Evolutionary conservation across 2,113 vertebrate species (phyloP).

Genomic region (Hystrix cristata): DNA sequence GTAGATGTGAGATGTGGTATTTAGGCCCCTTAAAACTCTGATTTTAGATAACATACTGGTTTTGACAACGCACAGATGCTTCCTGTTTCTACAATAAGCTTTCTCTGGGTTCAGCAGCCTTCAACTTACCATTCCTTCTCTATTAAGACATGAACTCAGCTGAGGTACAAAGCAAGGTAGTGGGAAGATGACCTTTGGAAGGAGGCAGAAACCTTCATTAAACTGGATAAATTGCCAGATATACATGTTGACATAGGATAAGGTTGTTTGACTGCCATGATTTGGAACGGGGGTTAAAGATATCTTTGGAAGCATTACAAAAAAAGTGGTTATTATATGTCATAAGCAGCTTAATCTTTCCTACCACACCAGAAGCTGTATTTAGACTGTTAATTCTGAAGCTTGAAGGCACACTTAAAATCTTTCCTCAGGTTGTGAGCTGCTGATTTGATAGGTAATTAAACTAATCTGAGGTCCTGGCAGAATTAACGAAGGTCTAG

Average conservation of each 20-base stretch:
- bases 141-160: slow-evolving; percentile 19
- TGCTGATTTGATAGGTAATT: neutral
- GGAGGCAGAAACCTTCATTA: neutral
- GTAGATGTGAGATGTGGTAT: neutral
- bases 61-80: neutral
- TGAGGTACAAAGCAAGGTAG: neutral
- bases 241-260: neutral
- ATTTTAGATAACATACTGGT: neutral
- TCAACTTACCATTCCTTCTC: neutral
- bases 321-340: neutral
- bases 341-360: too few species aligned
- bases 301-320: neutral
- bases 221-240: neutral
- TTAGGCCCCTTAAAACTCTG: neutral
- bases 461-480: neutral
- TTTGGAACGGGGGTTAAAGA: neutral
- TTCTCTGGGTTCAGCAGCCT: neutral
- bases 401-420: neutral
- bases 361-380: neutral
- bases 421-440: neutral
- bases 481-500: neutral
- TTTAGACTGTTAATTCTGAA: neutral
- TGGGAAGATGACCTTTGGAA: neutral
- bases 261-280: neutral
- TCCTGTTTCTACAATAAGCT: neutral